Base-by-base conservation (phyloP, 2,888 invertebrate species). In the Caradrina clavipalpis region DNA sequence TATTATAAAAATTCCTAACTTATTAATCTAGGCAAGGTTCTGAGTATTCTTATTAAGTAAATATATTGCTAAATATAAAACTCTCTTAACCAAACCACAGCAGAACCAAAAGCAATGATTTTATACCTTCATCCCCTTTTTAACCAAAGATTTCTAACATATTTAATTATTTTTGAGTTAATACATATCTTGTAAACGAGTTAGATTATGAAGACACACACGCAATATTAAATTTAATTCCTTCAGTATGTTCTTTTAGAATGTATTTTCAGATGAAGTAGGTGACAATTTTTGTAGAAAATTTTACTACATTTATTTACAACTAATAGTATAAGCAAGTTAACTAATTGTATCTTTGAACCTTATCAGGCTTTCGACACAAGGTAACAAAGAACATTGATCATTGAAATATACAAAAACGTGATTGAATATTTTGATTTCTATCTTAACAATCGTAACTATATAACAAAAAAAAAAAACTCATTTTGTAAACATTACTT, bases 11-110 rank as follows among this genome's bases (percentile, higher is more conserved):
- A n/a, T n/a, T n/a, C 57, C 65, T 26, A 55, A 31, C 6, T 19
- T 47, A 45, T 51, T 31, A 51, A 47, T 70, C 10, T 49, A 70
- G 22, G 51, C 51, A 56, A 64, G 47, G 35, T 35, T 57, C 42
- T 64, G 75, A 75, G 70, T 75, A 75, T 64, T 58, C 6, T 26
- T 53, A 26, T n/a, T 39, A 42, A 47, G 45, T 45, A 45, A 45
- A 45, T 45, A 26, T 21, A 19, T 21, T 60, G 17, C 39, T 17
- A 35, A 49, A 56, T 68, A 61, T 60, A 42, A 49, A 51, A 68
- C 19, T 8, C 11, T 31, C 15, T 50, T 19, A 22, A 49, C 39
- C 39, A 47, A 47, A 39, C 50, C n/a, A 49, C 5, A 11, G 22
- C 22, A 54, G 8, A 42, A 7, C 11, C 47, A 53, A 42, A 22